Conservation (phyloP, 1,140 invertebrate genomes). For the Drosophila kohkoa region DNA sequence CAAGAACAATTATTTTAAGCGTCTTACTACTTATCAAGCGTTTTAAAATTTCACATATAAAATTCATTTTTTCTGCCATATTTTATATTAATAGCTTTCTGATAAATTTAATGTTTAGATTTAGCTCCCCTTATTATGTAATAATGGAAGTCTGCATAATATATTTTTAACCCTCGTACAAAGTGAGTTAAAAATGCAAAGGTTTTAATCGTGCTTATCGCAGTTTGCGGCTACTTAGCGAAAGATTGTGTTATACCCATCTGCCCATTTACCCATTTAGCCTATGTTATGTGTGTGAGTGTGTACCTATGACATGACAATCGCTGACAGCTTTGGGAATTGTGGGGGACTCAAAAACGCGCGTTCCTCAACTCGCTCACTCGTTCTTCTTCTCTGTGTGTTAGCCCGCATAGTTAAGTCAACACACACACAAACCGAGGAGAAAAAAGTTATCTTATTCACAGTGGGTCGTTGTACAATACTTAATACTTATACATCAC, state of each 20-base stretch:
- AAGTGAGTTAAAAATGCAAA: conserved; percentile 17
- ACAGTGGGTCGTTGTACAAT: conserved; percentile 28
- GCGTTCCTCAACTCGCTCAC: not conserved
- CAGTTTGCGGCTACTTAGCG: conserved; percentile 33
- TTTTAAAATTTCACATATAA: too few species aligned
- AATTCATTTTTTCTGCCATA: too few species aligned
- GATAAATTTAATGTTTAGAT: too few species aligned
- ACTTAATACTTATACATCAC: conserved; percentile 51
- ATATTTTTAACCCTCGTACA: not conserved
- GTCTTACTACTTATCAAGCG: too few species aligned
- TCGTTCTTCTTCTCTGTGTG: not conserved
- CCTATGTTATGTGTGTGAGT: not conserved
- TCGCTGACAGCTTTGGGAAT: conserved; percentile 45
- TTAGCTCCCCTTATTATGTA: too few species aligned
- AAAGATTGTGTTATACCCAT: conserved; percentile 15
- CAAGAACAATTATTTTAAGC: too few species aligned
- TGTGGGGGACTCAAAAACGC: conserved; percentile 15
- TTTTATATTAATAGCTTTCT: too few species aligned
- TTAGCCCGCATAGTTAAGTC: conserved; percentile 11
- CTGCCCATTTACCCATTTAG: conserved; percentile 5
- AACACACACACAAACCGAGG: not conserved
- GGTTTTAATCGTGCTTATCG: conserved; percentile 44
- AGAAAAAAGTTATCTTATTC: conserved; percentile 45
- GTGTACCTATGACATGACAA: conserved; percentile 28
- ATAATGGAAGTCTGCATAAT: not conserved